Evolutionary conservation across 2,113 vertebrate genomes (phyloP).

Genomic region (Alethe diademata): DNA sequence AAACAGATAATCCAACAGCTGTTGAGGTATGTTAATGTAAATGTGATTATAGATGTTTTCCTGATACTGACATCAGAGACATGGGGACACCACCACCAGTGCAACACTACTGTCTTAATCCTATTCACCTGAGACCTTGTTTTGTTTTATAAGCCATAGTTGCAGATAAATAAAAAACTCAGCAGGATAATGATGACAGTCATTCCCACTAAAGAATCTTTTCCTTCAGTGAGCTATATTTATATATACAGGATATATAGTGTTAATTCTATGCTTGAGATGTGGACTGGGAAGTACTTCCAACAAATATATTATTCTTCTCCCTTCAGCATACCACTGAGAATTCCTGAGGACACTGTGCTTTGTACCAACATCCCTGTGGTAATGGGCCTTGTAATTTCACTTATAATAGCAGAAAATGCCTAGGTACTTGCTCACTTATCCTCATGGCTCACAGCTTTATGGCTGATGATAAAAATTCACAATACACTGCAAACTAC

Average conservation of each 20-base stretch:
- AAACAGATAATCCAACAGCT: neutral
- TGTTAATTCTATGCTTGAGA: neutral
- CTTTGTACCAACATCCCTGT: neutral
- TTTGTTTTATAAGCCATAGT: neutral
- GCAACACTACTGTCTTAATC: neutral
- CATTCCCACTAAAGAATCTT: neutral
- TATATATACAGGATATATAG: neutral
- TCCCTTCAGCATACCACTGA: neutral
- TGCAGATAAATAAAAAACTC: neutral
- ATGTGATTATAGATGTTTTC: neutral
- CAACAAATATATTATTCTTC: slow-evolving; percentile 21
- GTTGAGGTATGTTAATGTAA: neutral
- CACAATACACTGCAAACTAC: neutral
- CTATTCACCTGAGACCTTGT: neutral
- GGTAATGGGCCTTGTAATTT: neutral
- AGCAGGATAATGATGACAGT: neutral
- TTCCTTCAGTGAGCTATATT: neutral
- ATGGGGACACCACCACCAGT: neutral
- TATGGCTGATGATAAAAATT: neutral
- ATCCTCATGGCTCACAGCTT: neutral
- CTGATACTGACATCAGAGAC: neutral
- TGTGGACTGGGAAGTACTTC: neutral
- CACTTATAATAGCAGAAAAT: neutral
- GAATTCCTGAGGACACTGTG: neutral
- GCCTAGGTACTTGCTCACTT: neutral